phyloP scores from a whole-genome alignment of 2,113 vertebrate species.

The Callochromis pleurospilus region DNA sequence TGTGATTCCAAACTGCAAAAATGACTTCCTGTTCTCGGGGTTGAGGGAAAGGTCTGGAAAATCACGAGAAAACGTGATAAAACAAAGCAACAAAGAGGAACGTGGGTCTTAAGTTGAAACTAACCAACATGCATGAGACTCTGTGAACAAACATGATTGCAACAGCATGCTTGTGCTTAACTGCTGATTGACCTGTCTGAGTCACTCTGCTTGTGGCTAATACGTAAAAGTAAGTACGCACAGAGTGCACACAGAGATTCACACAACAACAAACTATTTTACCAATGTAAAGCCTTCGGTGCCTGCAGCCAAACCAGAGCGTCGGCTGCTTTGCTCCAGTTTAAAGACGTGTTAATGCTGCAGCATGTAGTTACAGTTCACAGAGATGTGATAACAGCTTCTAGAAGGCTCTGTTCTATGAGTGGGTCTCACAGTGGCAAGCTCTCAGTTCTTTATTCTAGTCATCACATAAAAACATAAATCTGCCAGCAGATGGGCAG shows the following conservation, averaged over 20 bases:
- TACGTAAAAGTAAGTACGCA: background rate
- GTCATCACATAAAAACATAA: background rate
- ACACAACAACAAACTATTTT: background rate
- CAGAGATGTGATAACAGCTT: background rate
- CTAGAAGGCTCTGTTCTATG: background rate
- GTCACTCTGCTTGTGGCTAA: background rate
- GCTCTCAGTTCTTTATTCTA: background rate
- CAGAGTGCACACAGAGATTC: background rate
- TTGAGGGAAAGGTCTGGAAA: background rate
- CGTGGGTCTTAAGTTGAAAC: background rate
- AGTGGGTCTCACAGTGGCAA: background rate
- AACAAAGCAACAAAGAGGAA: background rate
- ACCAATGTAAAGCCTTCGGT: background rate
- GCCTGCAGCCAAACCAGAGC: background rate
- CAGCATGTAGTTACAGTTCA: background rate
- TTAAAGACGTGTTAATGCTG: background rate
- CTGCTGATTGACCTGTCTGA: background rate
- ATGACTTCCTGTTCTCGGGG: background rate
- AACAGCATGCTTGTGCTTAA: background rate
- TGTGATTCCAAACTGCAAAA: background rate
- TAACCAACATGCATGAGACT: background rate
- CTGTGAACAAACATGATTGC: background rate
- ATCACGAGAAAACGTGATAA: background rate
- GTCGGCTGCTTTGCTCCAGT: background rate
- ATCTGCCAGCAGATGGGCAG: background rate